Base-by-base conservation (phyloP, 1,140 invertebrate species). In the Ylistrum balloti region DNA sequence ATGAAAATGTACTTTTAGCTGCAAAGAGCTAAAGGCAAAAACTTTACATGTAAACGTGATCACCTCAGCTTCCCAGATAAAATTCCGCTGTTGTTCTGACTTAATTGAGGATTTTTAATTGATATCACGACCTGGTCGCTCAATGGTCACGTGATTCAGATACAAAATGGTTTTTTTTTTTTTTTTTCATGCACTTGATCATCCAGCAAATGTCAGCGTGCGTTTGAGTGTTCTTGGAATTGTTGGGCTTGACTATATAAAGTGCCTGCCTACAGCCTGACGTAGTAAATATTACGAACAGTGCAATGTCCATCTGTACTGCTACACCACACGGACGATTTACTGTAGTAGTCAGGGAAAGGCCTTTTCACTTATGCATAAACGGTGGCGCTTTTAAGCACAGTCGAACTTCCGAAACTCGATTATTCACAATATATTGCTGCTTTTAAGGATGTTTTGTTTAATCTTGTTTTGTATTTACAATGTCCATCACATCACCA, bases 401-500 rank as follows among this genome's bases (percentile, higher is more conserved):
- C n/a, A n/a, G 56, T 5, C 45, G 9, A 5, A 17, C 56, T n/a
- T 7, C 5, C 1, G 22, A 28, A 74, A 74, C 56, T 74, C n/a
- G n/a, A 74, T 74, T 74, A 74, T 28, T 74, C 5, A n/a, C n/a
- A 74, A 74, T 74, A 74, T 74, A 74, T 74, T 74, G 56, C n/a
- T 74, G 56, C 56, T 74, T 74, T 74, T 74, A 74, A 74, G 22
- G 22, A 2, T 74, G 56, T 0, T 11, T n/a, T 11, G n/a, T 74
- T 74, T 74, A 5, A 74, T n/a, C 22, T n/a, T 3, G 56, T n/a
- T n/a, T 56, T 5, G 5, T n/a, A 74, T 3, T 74, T 5, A 5
- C 9, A 74, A 28, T 74, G 22, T 28, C 5, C 56, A 74, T 28
- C 5, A 74, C 56, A n/a, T 74, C n/a, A 9, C n/a, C n/a, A 45